A percentile compares a stretch with the other conserved stretches of the same genome.
These are phyloP conservation scores for Podarcis cretensis DNA, from an alignment of 2,113 vertebrate genomes.

Conservation along the genomic window DNA sequence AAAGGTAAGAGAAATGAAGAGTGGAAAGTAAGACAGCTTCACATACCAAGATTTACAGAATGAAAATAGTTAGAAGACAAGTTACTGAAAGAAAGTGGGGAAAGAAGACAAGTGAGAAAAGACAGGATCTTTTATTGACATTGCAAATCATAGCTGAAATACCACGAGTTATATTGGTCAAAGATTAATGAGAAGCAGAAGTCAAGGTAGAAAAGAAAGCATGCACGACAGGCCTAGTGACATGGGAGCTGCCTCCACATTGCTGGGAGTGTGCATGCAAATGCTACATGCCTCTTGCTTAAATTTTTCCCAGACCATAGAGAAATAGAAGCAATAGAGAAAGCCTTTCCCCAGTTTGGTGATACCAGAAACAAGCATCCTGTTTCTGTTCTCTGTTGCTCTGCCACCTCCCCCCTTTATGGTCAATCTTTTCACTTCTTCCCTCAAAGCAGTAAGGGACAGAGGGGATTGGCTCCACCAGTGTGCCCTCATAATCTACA, in stretches of 20 bases:
- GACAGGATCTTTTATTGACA: slow-evolving; percentile 11
- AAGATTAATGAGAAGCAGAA: neutral
- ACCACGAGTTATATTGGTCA: neutral
- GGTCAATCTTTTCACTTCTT: no score
- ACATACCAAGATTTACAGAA: slow-evolving; percentile 54
- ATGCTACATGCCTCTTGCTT: neutral
- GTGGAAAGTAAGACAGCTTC: slow-evolving; percentile 65
- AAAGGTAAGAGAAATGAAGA: slow-evolving; percentile 75
- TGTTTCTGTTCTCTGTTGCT: no score
- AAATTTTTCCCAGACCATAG: neutral
- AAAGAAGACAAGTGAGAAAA: neutral
- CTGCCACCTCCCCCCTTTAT: no score
- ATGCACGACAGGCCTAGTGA: neutral
- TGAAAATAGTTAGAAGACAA: slow-evolving; percentile 58
- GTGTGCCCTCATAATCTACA: no score
- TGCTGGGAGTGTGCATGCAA: neutral
- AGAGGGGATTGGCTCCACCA: no score
- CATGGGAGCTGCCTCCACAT: neutral
- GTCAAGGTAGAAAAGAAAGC: slow-evolving; percentile 25
- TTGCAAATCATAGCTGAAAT: slow-evolving; percentile 25
- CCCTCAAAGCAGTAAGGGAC: no score
- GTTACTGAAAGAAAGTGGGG: slow-evolving; percentile 35
- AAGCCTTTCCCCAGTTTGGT: no score
- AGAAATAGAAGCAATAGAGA: no score
- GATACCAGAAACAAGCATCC: no score